These are phyloP conservation scores for Hedychridium roseum DNA, from an alignment of 2,888 invertebrate genomes.

Conservation along the genomic window DNA sequence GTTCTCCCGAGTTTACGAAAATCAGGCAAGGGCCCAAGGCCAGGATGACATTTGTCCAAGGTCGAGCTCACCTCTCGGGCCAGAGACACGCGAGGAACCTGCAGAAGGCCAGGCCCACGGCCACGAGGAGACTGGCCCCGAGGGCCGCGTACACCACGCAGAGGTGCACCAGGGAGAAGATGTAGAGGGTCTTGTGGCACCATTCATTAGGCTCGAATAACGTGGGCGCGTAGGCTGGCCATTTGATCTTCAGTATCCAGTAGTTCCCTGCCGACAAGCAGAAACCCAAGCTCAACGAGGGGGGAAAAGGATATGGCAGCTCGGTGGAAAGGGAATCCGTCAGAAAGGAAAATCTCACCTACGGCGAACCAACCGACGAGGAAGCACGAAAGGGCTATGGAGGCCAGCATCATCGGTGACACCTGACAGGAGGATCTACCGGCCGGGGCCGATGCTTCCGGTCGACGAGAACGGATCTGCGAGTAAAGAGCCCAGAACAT, in stretches of 20 bases:
- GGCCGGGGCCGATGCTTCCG: conserved; percentile 56
- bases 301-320: not conserved
- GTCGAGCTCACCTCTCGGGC: conserved; percentile 65
- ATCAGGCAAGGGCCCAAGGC: not conserved
- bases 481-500: conserved; percentile 64
- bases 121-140: conserved; percentile 67
- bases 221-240: conserved; percentile 78
- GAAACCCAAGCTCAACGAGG: not conserved
- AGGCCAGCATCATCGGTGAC: conserved; percentile 71
- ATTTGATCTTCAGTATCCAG: conserved; percentile 80
- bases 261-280: conserved; percentile 72
- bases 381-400: conserved; percentile 74
- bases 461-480: conserved; percentile 56
- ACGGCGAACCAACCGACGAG: conserved; percentile 78
- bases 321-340: not conserved
- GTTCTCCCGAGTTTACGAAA: not conserved
- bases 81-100: conserved; percentile 78
- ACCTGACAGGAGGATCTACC: too few species aligned
- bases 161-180: conserved; percentile 79
- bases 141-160: conserved; percentile 74
- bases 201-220: conserved; percentile 81
- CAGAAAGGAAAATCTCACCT: conserved; percentile 62
- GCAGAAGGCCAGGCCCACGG: conserved; percentile 71
- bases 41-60: not conserved
- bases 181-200: conserved; percentile 81